phyloP scores from a whole-genome alignment of 1,140 invertebrate genomes.

The Caerostris extrusa region DNA sequence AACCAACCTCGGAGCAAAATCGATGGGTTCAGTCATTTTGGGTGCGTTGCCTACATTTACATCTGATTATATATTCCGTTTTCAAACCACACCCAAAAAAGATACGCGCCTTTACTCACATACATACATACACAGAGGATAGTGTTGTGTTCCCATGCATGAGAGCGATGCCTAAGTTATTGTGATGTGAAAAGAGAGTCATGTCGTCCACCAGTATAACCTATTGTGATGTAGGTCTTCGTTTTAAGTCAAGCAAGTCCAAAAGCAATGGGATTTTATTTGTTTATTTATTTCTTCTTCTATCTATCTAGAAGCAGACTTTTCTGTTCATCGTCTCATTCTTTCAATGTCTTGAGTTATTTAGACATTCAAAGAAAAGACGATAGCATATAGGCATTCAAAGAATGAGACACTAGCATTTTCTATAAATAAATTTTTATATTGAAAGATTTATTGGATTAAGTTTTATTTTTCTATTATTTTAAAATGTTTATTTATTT shows the following conservation, averaged over 20 bases:
- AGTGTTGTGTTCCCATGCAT: constrained; percentile 28
- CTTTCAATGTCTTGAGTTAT: too few species aligned
- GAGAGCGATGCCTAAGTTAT: constrained; percentile 29
- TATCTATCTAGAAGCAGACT: too few species aligned
- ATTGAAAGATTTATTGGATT: too few species aligned
- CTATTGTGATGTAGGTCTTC: constrained; percentile 10
- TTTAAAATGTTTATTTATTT: too few species aligned
- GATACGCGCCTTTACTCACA: background rate
- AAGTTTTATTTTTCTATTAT: too few species aligned
- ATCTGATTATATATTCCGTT: constrained; percentile 69
- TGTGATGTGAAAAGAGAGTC: background rate
- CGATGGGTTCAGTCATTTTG: constrained; percentile 27
- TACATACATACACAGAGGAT: background rate
- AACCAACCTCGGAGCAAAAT: constrained; percentile 34
- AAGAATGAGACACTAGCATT: too few species aligned
- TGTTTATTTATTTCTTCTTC: too few species aligned
- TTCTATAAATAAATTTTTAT: too few species aligned
- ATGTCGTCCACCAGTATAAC: background rate
- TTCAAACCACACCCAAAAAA: constrained; percentile 68
- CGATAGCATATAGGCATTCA: too few species aligned
- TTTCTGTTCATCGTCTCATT: too few species aligned
- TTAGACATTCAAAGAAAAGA: too few species aligned
- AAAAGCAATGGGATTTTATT: background rate
- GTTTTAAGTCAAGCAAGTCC: background rate
- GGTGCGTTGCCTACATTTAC: constrained; percentile 64